A percentile compares a stretch with the other conserved stretches of the same genome.
phyloP scores from a whole-genome alignment of 2,113 vertebrate genomes.

The Barbus barbus region DNA sequence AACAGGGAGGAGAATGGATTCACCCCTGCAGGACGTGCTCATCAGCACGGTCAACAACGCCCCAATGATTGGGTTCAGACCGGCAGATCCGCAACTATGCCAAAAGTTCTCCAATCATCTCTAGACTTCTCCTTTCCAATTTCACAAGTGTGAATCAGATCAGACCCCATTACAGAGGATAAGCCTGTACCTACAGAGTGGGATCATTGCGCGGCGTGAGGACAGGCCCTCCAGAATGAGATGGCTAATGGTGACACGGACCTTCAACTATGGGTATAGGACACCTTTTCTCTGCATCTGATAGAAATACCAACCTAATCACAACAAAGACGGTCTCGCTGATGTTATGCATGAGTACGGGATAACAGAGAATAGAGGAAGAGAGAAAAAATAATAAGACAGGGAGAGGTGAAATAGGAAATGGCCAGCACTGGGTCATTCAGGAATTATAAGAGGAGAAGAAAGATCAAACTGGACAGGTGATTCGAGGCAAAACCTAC shows the following conservation, averaged over 20 bases:
- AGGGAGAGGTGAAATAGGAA: conserved; percentile 5
- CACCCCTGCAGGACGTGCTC: no score
- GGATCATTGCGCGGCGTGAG: conserved; percentile 23
- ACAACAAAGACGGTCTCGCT: conserved; percentile 25
- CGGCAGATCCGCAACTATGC: conserved; percentile 15
- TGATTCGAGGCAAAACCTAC: background rate
- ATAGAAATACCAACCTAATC: conserved; percentile 37
- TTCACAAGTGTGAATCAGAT: conserved; percentile 46
- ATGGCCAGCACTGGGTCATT: conserved; percentile 11
- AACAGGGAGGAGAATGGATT: conserved; percentile 67
- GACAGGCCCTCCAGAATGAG: conserved; percentile 28
- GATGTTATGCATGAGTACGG: conserved; percentile 29
- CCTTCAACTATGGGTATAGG: conserved; percentile 22
- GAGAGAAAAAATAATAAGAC: conserved; percentile 5
- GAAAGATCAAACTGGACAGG: conserved; percentile 24
- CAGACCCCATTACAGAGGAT: conserved; percentile 50
- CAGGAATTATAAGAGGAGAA: conserved; percentile 4
- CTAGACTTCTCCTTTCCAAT: conserved; percentile 58
- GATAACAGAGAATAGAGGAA: conserved; percentile 16
- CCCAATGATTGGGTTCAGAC: conserved; percentile 65
- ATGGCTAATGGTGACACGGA: conserved; percentile 36
- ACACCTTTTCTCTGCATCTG: conserved; percentile 43
- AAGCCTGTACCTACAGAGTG: conserved; percentile 23
- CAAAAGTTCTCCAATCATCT: conserved; percentile 32
- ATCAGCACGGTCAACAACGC: conserved; percentile 73